Base-by-base conservation (phyloP, 1,140 invertebrate species). In the Akabosia matsudoensis region DNA sequence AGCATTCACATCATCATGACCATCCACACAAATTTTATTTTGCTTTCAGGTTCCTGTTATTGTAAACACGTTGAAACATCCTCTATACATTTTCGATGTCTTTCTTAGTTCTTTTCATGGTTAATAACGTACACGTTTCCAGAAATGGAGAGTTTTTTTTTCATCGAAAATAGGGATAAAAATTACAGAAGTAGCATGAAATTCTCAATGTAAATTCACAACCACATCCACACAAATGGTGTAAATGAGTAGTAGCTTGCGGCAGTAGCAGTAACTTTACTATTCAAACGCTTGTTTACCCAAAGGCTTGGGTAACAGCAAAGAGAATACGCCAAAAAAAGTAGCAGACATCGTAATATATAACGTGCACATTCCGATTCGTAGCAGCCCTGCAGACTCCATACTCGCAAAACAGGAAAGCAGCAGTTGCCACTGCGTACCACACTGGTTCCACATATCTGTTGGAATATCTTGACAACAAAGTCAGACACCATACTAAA, bases 181-280 rank as follows among this genome's bases (percentile, higher is more conserved):
- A 67, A 67, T 14, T 1, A 28, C 3, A 31, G 61, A 30, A 67
- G 31, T 67, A 31, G 61, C 4, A 28, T 13, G n/a, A 30, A 67
- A 67, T 30, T 67, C 61, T 30, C 61, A 67, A 67, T 67, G 61
- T 30, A 67, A 67, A 67, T 67, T 67, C 61, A 4, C 3, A 67
- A 31, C 26, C 61, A 67, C 61, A 30, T 67, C 22, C 61, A 28
- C 24, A 3, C 7, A 61, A 14, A 61, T 24, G 7, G 13, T 7
- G 54, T 45, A 45, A 45, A n/a, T n/a, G n/a, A 45, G 37, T 45
- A 45, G 37, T 45, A 45, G 18, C 7, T 7, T 10, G 7, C 37
- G 18, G 37, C 37, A 45, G 37, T 45, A 45, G 18, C 7, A 45
- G 37, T 18, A 45, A 45, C 37, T 45, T 45, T 45, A 45, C 37